Evolutionary conservation across 1,140 invertebrate genomes (phyloP), one percentile per base, ranked within the genome.

Genomic region (Drosophila novamexicana): DNA sequence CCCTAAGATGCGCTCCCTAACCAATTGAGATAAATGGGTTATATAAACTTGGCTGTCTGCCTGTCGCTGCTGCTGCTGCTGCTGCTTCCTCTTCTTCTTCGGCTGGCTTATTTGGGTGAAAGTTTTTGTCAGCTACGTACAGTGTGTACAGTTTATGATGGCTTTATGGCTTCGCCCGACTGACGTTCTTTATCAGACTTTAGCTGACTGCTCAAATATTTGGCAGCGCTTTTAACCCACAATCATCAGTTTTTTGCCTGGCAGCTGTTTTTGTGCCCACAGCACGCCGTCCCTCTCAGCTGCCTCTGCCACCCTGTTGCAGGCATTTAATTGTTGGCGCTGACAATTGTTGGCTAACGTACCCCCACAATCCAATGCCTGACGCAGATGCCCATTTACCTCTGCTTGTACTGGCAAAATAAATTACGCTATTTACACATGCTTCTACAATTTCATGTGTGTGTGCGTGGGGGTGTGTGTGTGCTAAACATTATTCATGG

Each of bases 21-120:
- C 62, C 77, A 79, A 89, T 89, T 71, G 83, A 89, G 83, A 88
- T 88, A 88, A 89, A 88, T 89, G 80, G 63, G 79, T 81, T 81
- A 80, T 81, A 80, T 88, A 88, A 89, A 75, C 72, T 77, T 63
- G 50, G 14, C 47, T 62, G 40, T 14, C 50, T 44, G 47, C 67
- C 65, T 61, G 39, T 39, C 49, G 10, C 45, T 34, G n/a, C 18
- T 10, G 14, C 61, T 16, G 18, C 39, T 47, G n/a, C 18, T 10
- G 22, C 39, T 14, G 7, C 29, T 44, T 37, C 45, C n/a, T 39
- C 36, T 39, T 39, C 16, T 10, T 37, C 6, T 39, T 16, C n/a
- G 34, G 6, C 34, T 40, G 34, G 47, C 39, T 75, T 58, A 64
- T 71, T 71, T 52, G 39, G 72, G 72, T 70, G 67, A 75, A 75